phyloP scores from a whole-genome alignment of 2,797 vertebrate species.

The Iguana delicatissima region DNA sequence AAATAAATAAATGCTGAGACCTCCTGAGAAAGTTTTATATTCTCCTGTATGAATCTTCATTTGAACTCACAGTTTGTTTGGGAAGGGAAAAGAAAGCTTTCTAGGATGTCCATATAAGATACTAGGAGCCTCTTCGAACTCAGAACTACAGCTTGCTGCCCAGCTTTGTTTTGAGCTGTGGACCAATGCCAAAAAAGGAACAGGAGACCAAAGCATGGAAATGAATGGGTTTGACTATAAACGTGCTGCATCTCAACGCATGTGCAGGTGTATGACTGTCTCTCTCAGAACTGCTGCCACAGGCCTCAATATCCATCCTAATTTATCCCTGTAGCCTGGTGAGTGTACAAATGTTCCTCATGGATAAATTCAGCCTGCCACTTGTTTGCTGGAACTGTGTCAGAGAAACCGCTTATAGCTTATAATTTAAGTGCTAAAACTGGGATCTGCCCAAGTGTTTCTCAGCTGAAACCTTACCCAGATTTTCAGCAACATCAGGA shows the following conservation, averaged over 20 bases:
- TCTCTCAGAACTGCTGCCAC: not conserved
- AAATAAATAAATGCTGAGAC: not conserved
- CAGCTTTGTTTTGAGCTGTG: not conserved
- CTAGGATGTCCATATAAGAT: not conserved
- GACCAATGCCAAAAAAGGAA: not conserved
- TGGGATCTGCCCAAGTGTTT: constrained; percentile 60
- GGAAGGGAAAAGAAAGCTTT: not conserved
- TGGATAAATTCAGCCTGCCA: constrained; percentile 38
- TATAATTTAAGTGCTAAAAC: constrained; percentile 77
- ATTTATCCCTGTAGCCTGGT: not conserved
- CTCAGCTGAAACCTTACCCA: constrained; percentile 46
- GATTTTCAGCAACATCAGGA: constrained; percentile 52
- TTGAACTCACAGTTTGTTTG: not conserved
- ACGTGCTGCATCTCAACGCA: not conserved
- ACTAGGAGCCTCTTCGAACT: not conserved
- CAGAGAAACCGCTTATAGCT: constrained; percentile 60
- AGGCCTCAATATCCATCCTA: not conserved
- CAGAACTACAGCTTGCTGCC: not conserved
- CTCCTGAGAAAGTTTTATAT: not conserved
- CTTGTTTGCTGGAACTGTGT: constrained; percentile 53
- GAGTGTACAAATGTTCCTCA: not conserved
- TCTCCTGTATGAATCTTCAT: not conserved
- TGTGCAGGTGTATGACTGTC: not conserved
- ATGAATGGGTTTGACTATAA: not conserved
- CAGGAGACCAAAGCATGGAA: not conserved